Base-by-base conservation (phyloP, 30 jellyfish, hydroid and myxozoan species). In the Chrysaora quinquecirrha region DNA sequence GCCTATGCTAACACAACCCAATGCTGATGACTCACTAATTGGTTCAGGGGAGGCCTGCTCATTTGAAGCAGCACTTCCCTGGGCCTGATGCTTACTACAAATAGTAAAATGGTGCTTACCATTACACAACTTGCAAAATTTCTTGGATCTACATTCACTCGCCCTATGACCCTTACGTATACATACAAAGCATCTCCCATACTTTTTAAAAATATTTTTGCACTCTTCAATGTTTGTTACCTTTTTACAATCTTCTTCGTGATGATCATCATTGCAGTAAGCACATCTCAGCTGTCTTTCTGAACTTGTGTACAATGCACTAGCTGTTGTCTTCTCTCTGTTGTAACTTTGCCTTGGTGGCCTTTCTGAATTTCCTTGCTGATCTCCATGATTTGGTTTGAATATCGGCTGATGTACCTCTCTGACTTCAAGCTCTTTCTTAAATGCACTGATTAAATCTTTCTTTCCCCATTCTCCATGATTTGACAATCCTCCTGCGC, bases 401-500 rank as follows among this genome's bases (percentile, higher is more conserved):
- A 71, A 19, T 30, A 18, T 64, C 52, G n/a, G 47, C 80, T 21
- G 63, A 16, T 72, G 74, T 20, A 54, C 28, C 23, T 75, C 87
- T 50, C 60, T 27, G 10, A 75, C 23, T 31, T 54, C 65, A 0
- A 75, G 0, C 34, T 75, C 87, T 30, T 75, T 75, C 66, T 31
- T 67, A 31, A 75, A 34, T 25, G 77, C 87, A 16, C 34, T 50
- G 23, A 75, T 24, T 43, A 75, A 11, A 21, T 75, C 77, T 3
- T 75, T 66, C 66, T 50, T 2, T 21, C 34, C 34, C 87, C 65
- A 75, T n/a, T 33, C 60, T 30, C 32, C 6, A 65, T 75, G 49
- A 34, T 54, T 6, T 43, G 16, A 9, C 58, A 9, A 9, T 6
- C 16, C 77, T 6, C 31, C 31, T 22, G 75, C 76, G 27, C 56